Evolutionary conservation across 2,113 vertebrate genomes (phyloP).

Genomic region (Forbesichthys papilliferus): DNA sequence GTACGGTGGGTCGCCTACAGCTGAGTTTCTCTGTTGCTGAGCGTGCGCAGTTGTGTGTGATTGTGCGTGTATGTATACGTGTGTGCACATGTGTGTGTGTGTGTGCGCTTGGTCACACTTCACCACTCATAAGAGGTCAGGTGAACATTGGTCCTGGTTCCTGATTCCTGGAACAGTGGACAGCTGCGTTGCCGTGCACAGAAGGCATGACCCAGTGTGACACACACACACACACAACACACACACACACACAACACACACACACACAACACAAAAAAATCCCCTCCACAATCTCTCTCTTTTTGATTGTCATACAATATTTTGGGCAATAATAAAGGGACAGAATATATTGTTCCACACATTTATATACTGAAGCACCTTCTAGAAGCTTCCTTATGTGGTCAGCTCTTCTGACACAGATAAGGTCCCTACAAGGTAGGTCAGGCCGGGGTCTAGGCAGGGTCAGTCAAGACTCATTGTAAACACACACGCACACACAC

Average conservation of each 20-base stretch:
- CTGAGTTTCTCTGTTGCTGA: neutral
- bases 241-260: conserved; percentile 7
- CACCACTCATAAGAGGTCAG: conserved; percentile 58
- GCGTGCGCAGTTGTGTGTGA: conserved; percentile 1
- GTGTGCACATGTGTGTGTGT: conserved; percentile 9
- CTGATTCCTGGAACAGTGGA: conserved; percentile 69
- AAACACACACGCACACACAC: neutral
- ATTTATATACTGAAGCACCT: conserved; percentile 23
- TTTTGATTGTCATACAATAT: neutral
- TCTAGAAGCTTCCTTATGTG: conserved; percentile 37
- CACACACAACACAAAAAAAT: neutral
- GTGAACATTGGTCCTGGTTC: conserved; percentile 66
- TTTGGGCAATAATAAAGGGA: neutral
- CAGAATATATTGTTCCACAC: conserved; percentile 13
- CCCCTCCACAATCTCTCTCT: neutral
- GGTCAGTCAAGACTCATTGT: conserved; percentile 16
- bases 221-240: conserved; percentile 12
- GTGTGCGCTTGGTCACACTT: conserved; percentile 59
- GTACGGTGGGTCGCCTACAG: neutral
- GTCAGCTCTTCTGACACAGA: conserved; percentile 43
- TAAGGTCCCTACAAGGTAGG: conserved; percentile 56
- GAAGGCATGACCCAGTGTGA: conserved; percentile 23
- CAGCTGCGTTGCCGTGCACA: conserved; percentile 64
- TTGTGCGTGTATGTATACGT: neutral
- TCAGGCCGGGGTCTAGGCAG: conserved; percentile 33